Conservation (phyloP, 92 coral and sea anemone species). For the Palythoa heliodiscus region DNA sequence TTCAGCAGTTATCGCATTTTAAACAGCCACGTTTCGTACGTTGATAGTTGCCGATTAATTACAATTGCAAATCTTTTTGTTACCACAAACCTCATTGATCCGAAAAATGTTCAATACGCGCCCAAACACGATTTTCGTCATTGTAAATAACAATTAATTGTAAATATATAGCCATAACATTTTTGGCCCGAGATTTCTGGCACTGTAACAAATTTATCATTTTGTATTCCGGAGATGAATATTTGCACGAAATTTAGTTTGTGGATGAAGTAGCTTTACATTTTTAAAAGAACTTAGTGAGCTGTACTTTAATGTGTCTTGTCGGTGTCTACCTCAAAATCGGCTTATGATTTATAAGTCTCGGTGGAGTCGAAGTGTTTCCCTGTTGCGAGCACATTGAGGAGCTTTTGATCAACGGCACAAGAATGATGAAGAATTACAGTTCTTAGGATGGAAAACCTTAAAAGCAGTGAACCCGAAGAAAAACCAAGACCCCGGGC, state of each 20-base stretch:
- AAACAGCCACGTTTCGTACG: background rate
- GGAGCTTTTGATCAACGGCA: background rate
- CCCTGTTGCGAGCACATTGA: background rate
- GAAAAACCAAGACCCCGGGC: background rate
- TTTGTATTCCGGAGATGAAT: background rate
- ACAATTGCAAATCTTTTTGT: slow-evolving; percentile 27
- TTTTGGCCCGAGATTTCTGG: background rate
- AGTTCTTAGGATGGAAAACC: background rate
- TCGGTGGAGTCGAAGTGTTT: background rate
- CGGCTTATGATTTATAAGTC: background rate
- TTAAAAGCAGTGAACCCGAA: background rate
- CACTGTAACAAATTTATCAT: no score
- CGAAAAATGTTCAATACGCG: slow-evolving; percentile 16
- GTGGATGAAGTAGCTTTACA: background rate
- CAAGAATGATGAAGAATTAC: background rate
- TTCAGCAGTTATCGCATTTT: background rate
- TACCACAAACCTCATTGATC: slow-evolving; percentile 17
- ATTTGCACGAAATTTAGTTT: background rate
- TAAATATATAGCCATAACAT: background rate
- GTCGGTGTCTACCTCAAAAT: background rate
- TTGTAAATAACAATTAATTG: background rate
- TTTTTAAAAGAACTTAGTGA: background rate
- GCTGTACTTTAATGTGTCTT: background rate
- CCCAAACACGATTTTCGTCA: background rate
- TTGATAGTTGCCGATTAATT: background rate